phyloP scores from a whole-genome alignment of 1,140 invertebrate genomes.

The Neodiprion fabricii region DNA sequence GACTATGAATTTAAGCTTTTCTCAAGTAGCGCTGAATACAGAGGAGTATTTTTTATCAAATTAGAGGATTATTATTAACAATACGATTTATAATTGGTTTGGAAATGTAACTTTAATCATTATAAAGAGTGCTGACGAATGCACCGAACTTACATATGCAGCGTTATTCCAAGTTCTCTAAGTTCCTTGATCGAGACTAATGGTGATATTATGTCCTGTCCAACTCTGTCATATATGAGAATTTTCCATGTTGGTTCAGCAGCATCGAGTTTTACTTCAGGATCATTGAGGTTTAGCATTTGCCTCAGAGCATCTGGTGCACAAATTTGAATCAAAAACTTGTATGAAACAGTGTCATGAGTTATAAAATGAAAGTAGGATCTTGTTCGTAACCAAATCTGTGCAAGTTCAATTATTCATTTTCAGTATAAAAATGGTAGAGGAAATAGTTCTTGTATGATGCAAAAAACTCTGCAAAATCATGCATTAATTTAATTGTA shows the following conservation, averaged over 20 bases:
- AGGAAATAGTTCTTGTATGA: not conserved
- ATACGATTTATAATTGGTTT: not conserved
- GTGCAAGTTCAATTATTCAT: not conserved
- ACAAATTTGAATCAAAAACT: constrained; percentile 35
- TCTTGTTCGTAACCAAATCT: not conserved
- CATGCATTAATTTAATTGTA: constrained; percentile 3
- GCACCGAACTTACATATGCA: constrained; percentile 84
- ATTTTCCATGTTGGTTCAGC: constrained; percentile 95
- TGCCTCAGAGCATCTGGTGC: constrained; percentile 82
- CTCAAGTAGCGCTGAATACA: too few relatives aligned
- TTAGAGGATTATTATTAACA: not conserved
- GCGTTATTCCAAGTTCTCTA: constrained; percentile 93
- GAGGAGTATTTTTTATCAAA: not conserved
- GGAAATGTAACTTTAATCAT: too few relatives aligned
- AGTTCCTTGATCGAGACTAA: constrained; percentile 95
- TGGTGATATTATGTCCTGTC: constrained; percentile 98
- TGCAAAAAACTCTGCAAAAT: constrained; percentile 19
- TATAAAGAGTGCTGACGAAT: too few relatives aligned
- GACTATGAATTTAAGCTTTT: too few relatives aligned
- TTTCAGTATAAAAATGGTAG: not conserved
- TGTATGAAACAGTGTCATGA: not conserved
- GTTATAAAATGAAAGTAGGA: not conserved
- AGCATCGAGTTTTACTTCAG: constrained; percentile 74
- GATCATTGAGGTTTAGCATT: constrained; percentile 92
- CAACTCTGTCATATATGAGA: constrained; percentile 93